Conservation (phyloP, 1,140 invertebrate genomes). For the Brachionus plicatilis region DNA sequence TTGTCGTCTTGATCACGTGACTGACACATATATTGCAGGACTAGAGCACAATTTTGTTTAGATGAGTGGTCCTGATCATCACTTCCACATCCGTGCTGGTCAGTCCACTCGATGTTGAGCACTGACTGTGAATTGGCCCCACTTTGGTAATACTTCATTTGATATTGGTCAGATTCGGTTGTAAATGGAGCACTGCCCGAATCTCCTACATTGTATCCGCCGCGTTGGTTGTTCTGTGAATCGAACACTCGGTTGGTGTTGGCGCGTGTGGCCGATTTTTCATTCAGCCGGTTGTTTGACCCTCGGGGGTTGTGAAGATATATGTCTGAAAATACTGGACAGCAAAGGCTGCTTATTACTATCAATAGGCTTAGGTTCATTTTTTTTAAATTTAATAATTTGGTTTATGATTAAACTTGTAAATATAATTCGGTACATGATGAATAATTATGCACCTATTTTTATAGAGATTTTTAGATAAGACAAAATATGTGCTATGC, state of each 20-base stretch:
- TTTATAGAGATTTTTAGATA: neutral
- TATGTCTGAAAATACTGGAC: constrained; percentile 44
- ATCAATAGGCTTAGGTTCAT: neutral
- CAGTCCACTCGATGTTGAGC: constrained; percentile 53
- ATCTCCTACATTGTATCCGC: constrained; percentile 56
- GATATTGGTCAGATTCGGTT: constrained; percentile 50
- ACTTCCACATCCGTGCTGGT: constrained; percentile 55
- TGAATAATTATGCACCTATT: neutral
- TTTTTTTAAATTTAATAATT: neutral
- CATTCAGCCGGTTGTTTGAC: constrained; percentile 53
- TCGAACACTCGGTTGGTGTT: constrained; percentile 53
- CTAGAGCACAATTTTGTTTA: constrained; percentile 52
- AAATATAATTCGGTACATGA: neutral
- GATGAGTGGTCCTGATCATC: constrained; percentile 46
- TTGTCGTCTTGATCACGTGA: constrained; percentile 22
- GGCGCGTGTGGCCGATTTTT: constrained; percentile 48
- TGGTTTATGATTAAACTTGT: neutral
- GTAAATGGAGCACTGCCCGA: constrained; percentile 43
- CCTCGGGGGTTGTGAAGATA: constrained; percentile 52
- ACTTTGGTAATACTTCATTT: constrained; percentile 56
- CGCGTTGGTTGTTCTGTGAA: constrained; percentile 55
- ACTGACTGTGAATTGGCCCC: constrained; percentile 45
- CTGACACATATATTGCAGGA: constrained; percentile 55
- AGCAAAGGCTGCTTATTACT: neutral
- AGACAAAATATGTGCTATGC: neutral